Percentiles rank a stretch among this genome's conserved stretches.
These are phyloP conservation scores for Romanogobio albipinnatus DNA, from an alignment of 2,113 vertebrate genomes.

Conservation along the genomic window DNA sequence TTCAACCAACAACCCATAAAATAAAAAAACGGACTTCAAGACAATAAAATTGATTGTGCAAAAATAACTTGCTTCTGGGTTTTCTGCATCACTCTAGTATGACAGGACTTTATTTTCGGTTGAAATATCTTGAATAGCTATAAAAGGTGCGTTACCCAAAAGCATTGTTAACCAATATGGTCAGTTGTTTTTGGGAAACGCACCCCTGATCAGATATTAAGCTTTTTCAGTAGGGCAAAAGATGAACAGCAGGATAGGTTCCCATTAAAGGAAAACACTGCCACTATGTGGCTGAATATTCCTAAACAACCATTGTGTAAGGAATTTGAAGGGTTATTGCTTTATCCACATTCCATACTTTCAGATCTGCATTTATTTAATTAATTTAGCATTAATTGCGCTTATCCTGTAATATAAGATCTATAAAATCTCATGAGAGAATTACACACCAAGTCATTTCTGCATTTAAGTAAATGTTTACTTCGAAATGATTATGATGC, in stretches of 20 bases:
- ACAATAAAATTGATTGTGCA: background rate
- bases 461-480: background rate
- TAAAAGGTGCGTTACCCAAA: too few species aligned
- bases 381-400: background rate
- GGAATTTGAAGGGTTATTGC: background rate
- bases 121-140: background rate
- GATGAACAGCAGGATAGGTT: background rate
- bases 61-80: background rate
- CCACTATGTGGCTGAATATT: constrained; percentile 67
- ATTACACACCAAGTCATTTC: background rate
- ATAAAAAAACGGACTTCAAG: background rate
- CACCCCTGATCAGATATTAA: too few species aligned
- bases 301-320: background rate
- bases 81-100: background rate
- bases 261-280: constrained; percentile 65
- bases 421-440: background rate
- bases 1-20: too few species aligned
- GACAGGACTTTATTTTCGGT: background rate
- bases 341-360: background rate
- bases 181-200: too few species aligned
- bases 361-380: background rate
- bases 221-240: background rate
- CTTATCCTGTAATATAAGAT: background rate
- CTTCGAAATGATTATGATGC: background rate
- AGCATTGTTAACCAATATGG: too few species aligned